These are phyloP conservation scores for Scatophagus argus DNA, from an alignment of 2,113 vertebrate genomes.

Conservation along the genomic window DNA sequence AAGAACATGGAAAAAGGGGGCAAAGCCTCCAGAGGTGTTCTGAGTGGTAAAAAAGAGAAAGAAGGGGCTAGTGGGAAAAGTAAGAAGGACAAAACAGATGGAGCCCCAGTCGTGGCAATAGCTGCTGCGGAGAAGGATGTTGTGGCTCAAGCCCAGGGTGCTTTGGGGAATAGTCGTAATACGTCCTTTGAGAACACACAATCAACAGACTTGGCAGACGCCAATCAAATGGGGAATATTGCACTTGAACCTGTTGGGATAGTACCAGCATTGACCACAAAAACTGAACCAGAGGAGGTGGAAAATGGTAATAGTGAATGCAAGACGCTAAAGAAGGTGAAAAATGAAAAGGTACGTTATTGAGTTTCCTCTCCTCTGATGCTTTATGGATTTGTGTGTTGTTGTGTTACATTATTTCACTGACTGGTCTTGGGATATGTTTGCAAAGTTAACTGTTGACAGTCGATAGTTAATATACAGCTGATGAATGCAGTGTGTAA, in stretches of 20 bases:
- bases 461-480: neutral
- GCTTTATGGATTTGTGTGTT: constrained; percentile 7
- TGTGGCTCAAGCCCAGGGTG: constrained; percentile 87
- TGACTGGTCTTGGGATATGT: neutral
- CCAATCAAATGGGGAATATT: constrained; percentile 96
- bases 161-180: constrained; percentile 90
- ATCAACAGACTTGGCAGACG: constrained; percentile 88
- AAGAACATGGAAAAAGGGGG: constrained; percentile 93
- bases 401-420: neutral
- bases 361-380: neutral
- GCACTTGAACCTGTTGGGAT: constrained; percentile 94
- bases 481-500: no score
- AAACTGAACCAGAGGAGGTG: constrained; percentile 94
- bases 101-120: constrained; percentile 84
- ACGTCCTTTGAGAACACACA: constrained; percentile 90
- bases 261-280: constrained; percentile 92
- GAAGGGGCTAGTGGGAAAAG: constrained; percentile 91
- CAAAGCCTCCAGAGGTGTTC: constrained; percentile 91
- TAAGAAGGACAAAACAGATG: constrained; percentile 97
- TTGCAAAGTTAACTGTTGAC: neutral
- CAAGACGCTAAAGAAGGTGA: constrained; percentile 95
- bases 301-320: constrained; percentile 90
- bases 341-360: constrained; percentile 95
- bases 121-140: constrained; percentile 90
- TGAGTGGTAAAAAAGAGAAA: constrained; percentile 96